Evolutionary conservation across 1,140 invertebrate genomes (phyloP), one percentile per base, ranked within the genome.

Genomic region (Zaprionus lachaisei): DNA sequence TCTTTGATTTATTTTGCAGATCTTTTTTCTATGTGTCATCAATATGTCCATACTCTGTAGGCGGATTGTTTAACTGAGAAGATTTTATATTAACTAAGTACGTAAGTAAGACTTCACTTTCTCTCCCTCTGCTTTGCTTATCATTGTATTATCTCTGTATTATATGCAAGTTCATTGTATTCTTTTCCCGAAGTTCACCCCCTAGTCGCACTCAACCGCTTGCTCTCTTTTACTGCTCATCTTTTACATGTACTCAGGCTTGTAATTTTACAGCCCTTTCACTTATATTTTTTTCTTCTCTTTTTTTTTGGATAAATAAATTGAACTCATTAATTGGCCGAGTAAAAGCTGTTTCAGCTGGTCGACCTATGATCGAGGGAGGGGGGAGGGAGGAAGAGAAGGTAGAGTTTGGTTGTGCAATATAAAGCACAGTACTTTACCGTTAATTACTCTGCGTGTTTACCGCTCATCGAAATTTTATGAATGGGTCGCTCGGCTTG

Each of bases 381-480:
- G 17, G 20, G 4, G 7, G 37, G 4, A 37, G 7, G 11, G 0
- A 1, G 54, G 20, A 38, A 6, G 26, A 28, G 26, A 7, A n/a
- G 56, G 14, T 9, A 47, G 17, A 9, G 49, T 20, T 34, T 51
- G 63, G 44, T 47, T 24, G 49, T n/a, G 22, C 22, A 72, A 71
- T 77, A 82, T 82, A 85, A 79, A 86, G 83, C 51, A 26, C 68
- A 77, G 85, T 82, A 85, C 86, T 90, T 90, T 85, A 72, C 61
- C 81, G 79, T 91, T 90, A 90, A 90, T 90, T 90, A 90, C 85
- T 90, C 81, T 77, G 81, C 85, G 85, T 90, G 85, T 84, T 90
- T 90, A 90, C 81, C 85, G 85, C 85, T 85, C 85, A 91, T 90
- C 85, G 85, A 85, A 91, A 85, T 91, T 90, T 85, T 78, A 90